Evolutionary conservation across 23 tunicate species (phyloP).

Genomic region (Phallusia fumigata): DNA sequence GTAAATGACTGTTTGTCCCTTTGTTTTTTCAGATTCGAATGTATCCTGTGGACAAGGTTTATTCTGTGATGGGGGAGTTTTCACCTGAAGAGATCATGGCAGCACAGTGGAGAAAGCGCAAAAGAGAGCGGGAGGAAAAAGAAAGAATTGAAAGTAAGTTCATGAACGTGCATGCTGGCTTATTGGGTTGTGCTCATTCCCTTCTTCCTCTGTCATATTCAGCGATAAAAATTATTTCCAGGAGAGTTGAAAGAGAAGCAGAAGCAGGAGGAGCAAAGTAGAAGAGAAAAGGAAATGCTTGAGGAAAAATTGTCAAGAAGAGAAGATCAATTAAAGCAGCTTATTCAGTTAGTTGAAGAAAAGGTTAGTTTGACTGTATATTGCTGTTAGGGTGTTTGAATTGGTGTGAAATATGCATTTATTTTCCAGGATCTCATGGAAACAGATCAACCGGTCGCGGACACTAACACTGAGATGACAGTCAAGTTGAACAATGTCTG

Average conservation of each 20-base stretch:
- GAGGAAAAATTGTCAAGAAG: constrained; percentile 14
- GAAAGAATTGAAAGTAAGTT: not conserved
- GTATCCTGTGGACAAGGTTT: constrained; percentile 62
- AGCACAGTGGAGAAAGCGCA: constrained; percentile 27
- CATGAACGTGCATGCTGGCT: too few species aligned
- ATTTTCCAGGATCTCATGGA: not conserved
- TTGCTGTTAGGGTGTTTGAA: too few species aligned
- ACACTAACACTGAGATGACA: constrained; percentile 1
- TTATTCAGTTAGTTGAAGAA: constrained; percentile 2
- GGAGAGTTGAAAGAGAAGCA: not conserved
- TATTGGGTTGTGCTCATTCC: too few species aligned
- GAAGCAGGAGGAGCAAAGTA: not conserved
- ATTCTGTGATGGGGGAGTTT: constrained; percentile 49
- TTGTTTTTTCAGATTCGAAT: constrained; percentile 14
- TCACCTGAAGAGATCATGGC: constrained; percentile 50
- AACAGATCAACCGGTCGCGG: not conserved
- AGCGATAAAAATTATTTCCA: not conserved
- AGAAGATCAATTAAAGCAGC: constrained; percentile 22
- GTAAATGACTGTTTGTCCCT: too few species aligned
- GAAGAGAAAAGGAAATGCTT: not conserved
- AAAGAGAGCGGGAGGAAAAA: constrained; percentile 17
- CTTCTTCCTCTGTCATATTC: too few species aligned
- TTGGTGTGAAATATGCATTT: not conserved
- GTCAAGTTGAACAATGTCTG: not conserved
- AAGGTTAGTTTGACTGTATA: not conserved